Conservation (phyloP, 2,113 vertebrate species). For the Oncorhynchus clarkii region DNA sequence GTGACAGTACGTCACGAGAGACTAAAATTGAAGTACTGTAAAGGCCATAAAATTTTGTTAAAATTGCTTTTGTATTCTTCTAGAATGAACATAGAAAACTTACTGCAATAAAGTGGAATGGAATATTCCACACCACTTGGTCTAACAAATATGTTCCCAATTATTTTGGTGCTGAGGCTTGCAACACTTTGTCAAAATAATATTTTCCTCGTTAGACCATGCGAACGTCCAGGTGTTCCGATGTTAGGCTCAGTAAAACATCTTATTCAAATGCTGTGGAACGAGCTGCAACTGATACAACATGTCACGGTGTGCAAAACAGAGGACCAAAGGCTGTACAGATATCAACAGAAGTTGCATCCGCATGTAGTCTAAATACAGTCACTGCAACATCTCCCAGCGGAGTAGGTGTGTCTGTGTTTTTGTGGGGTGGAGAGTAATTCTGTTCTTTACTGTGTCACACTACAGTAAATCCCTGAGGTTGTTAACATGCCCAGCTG, state of each 20-base stretch:
- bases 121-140: neutral
- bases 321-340: neutral
- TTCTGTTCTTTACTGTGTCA: conserved; percentile 23
- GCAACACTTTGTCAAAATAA: neutral
- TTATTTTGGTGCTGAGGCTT: conserved; percentile 6
- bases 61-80: neutral
- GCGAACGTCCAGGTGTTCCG: conserved; percentile 29
- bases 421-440: neutral
- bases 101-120: no score
- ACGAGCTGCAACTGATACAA: conserved; percentile 14
- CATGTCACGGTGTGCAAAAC: conserved; percentile 8
- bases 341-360: neutral
- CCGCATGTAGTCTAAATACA: neutral
- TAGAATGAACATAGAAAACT: neutral
- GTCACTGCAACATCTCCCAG: neutral
- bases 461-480: conserved; percentile 63
- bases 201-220: conserved; percentile 15
- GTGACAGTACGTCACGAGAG: no score
- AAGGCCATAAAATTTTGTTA: neutral
- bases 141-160: neutral
- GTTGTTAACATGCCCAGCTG: conserved; percentile 76
- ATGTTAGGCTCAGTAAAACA: conserved; percentile 8
- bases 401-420: neutral
- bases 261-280: conserved; percentile 25
- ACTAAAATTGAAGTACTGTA: no score